These are phyloP conservation scores for Dynastes maya DNA, from an alignment of 2,888 invertebrate species.

Conservation along the genomic window DNA sequence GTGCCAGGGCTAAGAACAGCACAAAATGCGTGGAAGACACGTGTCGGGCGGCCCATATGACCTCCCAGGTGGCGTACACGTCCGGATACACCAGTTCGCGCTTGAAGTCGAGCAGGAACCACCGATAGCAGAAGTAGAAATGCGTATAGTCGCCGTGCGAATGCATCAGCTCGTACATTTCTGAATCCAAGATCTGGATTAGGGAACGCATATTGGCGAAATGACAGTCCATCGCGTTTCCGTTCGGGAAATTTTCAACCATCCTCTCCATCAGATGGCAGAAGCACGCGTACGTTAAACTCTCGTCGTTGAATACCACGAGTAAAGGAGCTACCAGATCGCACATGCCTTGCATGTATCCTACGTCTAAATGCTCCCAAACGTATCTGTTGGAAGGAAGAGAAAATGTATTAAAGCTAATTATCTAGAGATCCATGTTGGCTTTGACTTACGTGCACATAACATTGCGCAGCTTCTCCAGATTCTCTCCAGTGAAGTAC, in stretches of 20 bases:
- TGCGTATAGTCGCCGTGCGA: constrained; percentile 97
- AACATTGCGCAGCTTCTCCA: constrained; percentile 93
- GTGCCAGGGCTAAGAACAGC: constrained; percentile 91
- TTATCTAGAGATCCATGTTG: not conserved
- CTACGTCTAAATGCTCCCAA: constrained; percentile 94
- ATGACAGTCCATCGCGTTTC: constrained; percentile 95
- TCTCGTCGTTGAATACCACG: constrained; percentile 94
- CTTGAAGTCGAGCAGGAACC: constrained; percentile 97
- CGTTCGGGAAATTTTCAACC: constrained; percentile 93
- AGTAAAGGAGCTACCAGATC: constrained; percentile 94
- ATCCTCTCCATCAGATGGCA: constrained; percentile 92
- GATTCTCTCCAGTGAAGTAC: constrained; percentile 91
- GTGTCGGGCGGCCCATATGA: constrained; percentile 94
- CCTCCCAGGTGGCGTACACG: constrained; percentile 96
- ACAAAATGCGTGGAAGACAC: constrained; percentile 92
- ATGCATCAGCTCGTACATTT: constrained; percentile 95
- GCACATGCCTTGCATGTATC: constrained; percentile 99
- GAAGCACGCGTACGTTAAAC: constrained; percentile 92
- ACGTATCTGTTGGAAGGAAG: constrained; percentile 80
- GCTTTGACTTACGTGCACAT: constrained; percentile 90
- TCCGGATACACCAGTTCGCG: constrained; percentile 94
- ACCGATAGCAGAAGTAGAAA: constrained; percentile 97
- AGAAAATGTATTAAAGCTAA: not conserved
- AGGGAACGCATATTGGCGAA: constrained; percentile 95
- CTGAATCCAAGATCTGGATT: constrained; percentile 92